These are phyloP conservation scores for Saccostrea echinata DNA, from an alignment of 1,140 invertebrate genomes.

Conservation along the genomic window DNA sequence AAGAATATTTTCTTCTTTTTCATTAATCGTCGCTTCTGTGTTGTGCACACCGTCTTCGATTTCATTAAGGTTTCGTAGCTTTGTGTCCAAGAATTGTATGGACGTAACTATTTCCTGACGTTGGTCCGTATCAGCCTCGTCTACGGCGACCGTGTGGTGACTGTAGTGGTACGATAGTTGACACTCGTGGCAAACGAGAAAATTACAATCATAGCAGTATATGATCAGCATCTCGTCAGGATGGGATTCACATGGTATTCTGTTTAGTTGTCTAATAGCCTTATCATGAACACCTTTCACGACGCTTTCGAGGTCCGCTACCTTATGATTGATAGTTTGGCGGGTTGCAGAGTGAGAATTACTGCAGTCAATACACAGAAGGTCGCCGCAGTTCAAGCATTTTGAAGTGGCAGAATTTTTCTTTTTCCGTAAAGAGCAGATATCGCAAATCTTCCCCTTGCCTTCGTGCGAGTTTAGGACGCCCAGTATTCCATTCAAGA, in stretches of 20 bases:
- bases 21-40: slow-evolving; percentile 20
- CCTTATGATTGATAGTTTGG: slow-evolving; percentile 50
- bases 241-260: slow-evolving; percentile 44
- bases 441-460: slow-evolving; percentile 44
- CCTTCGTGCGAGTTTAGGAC: slow-evolving; percentile 28
- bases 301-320: slow-evolving; percentile 41
- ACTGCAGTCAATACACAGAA: slow-evolving; percentile 49
- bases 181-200: slow-evolving; percentile 52
- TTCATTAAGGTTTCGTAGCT: slow-evolving; percentile 26
- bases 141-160: slow-evolving; percentile 36
- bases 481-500: slow-evolving; percentile 35
- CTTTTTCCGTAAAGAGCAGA: slow-evolving; percentile 39
- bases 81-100: slow-evolving; percentile 27
- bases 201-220: slow-evolving; percentile 49
- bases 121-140: slow-evolving; percentile 22
- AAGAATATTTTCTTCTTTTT: slow-evolving; percentile 35
- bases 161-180: slow-evolving; percentile 41
- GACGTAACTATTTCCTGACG: neutral
- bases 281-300: slow-evolving; percentile 46
- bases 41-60: slow-evolving; percentile 16
- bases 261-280: slow-evolving; percentile 32
- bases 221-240: slow-evolving; percentile 47
- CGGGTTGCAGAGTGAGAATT: slow-evolving; percentile 47
- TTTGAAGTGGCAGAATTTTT: slow-evolving; percentile 40
- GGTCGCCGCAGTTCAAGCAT: slow-evolving; percentile 53